Evolutionary conservation across 2,888 invertebrate species (phyloP), one percentile per base, ranked within the genome.

Genomic region (Synergus itoensis): DNA sequence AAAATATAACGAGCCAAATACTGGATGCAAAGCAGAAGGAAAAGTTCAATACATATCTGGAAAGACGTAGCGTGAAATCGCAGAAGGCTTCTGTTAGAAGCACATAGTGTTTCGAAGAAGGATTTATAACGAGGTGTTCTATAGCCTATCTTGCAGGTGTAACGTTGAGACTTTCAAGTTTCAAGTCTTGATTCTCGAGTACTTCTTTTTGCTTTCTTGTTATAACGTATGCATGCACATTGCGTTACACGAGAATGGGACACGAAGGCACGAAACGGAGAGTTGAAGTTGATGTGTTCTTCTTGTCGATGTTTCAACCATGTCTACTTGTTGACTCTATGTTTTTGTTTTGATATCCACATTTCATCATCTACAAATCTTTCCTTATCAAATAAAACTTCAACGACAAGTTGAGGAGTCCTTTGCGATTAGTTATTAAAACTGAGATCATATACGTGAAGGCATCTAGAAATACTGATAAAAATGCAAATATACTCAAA

Each of bases 61-160:
- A 36, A 53, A 36, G 28, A 73, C 48, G 16, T 69, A n/a, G 48
- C 53, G 36, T 73, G 73, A 73, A 73, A 73, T 73, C 53, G 53
- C 48, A 53, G n/a, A 65, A 36, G 48, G 36, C 73, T 73, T 53
- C 73, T 73, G 73, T 9, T 69, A 16, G 45, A 69, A 28, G 45
- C 67, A 69, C 67, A 28, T 48, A 69, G 67, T 69, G 45, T 48
- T 69, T 69, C 67, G 45, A 69, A 36, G 73, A 53, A 73, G 53
- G 53, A 73, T 73, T 48, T 53, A 36, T 73, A 73, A 53, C 36
- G 73, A 53, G 36, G 8, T 73, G 53, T 40, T 73, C 53, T 73
- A 73, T 53, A 73, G 73, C 48, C 48, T 69, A 73, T 53, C 28
- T 73, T 73, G 73, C 53, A 73, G 73, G 73, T 73, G 73, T 73